Evolutionary conservation across 2,113 vertebrate genomes (phyloP).

Genomic region (Halcyon malimbica): DNA sequence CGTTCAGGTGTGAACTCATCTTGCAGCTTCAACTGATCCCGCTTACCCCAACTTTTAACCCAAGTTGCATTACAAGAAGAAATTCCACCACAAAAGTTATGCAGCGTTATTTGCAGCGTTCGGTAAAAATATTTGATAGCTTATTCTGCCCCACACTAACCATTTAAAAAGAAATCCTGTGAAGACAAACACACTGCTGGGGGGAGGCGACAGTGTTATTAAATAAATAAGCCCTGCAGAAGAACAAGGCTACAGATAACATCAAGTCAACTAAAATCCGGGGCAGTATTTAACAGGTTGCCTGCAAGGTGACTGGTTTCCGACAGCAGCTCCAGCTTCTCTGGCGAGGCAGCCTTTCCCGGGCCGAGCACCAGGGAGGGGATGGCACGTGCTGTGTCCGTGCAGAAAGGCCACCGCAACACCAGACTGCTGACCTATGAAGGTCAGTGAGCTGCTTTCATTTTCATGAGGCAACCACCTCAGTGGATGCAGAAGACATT

Average conservation of each 20-base stretch:
- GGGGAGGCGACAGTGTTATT: neutral
- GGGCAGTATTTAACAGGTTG: neutral
- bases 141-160: neutral
- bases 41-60: neutral
- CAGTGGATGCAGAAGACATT: accelerated
- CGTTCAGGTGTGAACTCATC: neutral
- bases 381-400: accelerated
- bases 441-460: neutral
- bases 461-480: neutral
- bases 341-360: accelerated
- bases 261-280: neutral
- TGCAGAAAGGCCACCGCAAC: neutral
- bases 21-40: neutral
- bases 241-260: accelerated
- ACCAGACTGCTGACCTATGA: neutral
- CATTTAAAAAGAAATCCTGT: neutral
- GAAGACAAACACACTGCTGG: neutral
- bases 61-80: accelerated
- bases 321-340: neutral
- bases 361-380: neutral
- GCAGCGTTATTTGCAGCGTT: neutral
- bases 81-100: neutral
- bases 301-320: neutral
- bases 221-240: neutral
- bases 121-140: neutral